Base-by-base conservation (phyloP, 1,140 invertebrate species). In the Drosophila simulans region DNA sequence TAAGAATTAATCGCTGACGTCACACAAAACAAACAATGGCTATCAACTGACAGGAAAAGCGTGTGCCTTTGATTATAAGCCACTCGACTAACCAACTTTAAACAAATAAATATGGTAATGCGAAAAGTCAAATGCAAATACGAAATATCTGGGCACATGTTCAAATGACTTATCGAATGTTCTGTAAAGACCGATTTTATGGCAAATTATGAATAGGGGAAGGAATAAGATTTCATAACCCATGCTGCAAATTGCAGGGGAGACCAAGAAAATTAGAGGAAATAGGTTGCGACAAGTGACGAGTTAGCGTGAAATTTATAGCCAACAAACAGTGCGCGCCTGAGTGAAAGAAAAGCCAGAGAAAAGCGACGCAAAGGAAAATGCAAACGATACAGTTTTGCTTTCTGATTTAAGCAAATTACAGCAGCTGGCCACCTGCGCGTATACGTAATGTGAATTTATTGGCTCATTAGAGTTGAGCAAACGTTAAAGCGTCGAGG, bases 381-480 rank as follows among this genome's bases (percentile, higher is more conserved):
- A 40, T 56, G 51, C 68, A 70, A 70, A 10, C 64, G 64, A 25
- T 71, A 57, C 52, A 63, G 54, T 53, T 60, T 63, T 74, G 70
- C 69, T 57, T 80, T 80, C 78, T 85, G 80, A 88, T 88, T 88
- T 83, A 69, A 72, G 62, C 66, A 89, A 88, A 88, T 88, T 89
- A 66, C 68, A 56, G 65, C 60, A 57, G 63, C 80, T 57, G 68
- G 85, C 84, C 84, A 88, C 84, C 84, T 88, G 84, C 85, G 85
- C 84, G 84, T 89, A 88, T 88, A 88, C 84, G 84, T 88, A 88
- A 88, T 88, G 65, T 77, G 51, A 80, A 88, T 88, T 90, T 84
- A 90, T 88, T 84, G 84, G 63, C 84, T 80, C 84, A 88, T 88
- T 88, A 77, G 66, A 73, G 65, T 80, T 79, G 56, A 66, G 80